Evolutionary conservation across 2,113 vertebrate genomes (phyloP), one percentile per base, ranked within the genome.

Genomic region (Chaetorhynchus papuensis): DNA sequence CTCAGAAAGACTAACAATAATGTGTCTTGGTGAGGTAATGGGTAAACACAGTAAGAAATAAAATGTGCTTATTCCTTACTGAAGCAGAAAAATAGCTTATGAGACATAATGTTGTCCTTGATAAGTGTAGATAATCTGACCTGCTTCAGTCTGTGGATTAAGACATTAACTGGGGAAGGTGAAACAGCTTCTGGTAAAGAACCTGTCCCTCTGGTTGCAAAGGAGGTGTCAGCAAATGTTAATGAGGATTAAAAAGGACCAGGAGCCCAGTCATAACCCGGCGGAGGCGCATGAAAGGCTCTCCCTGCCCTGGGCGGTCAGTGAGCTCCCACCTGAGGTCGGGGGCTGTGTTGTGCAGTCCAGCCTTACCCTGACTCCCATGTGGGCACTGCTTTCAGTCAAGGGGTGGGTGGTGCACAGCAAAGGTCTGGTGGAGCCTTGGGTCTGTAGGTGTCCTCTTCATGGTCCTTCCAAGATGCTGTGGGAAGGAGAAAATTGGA

Each of bases 1-100:
- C 75, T 95, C 81, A 94, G 65, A 83, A 92, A 80, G 77, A 77
- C 72, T 71, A 96, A 96, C 96, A 95, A 82, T 90, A 91, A 89
- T 65, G 70, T 72, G 1, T 7, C 79, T 89, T 18, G 31, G 64
- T 97, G 96, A 96, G 95, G 96, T 97, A 93, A 96, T 96, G 94
- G 69, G 70, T 93, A 96, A 95, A 92, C 88, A 95, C 0, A 83
- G 79, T 89, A 83, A 89, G 71, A 94, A 93, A 92, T 82, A 76
- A 92, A 95, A 85, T 0, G 11, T 83, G 57, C 81, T 71, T 90
- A 75, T 39, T 93, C 87, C 90, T 87, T 95, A 82, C 63, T 68
- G 88, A 91, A 89, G 90, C 91, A 96, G 93, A 95, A 96, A 94
- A 96, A 91, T 49, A 93, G 89, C 83, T 90, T 94, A 87, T 89